These are phyloP conservation scores for Drosophila multiciliata DNA, from an alignment of 2,888 invertebrate species.

Conservation along the genomic window DNA sequence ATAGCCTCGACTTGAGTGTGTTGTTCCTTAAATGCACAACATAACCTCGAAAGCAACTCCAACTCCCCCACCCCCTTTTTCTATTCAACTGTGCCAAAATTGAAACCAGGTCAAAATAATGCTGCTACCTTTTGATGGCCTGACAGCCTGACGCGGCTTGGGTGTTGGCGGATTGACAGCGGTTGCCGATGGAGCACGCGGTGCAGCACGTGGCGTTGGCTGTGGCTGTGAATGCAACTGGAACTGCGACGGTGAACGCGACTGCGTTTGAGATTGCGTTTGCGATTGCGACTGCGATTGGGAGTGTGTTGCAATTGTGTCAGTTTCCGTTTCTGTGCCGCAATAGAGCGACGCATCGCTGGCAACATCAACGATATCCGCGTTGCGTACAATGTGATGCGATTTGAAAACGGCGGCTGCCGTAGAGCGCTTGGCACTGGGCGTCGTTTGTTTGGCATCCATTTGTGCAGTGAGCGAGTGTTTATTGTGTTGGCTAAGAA, in stretches of 20 bases:
- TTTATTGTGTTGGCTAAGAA: constrained; percentile 39
- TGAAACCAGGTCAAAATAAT: constrained; percentile 64
- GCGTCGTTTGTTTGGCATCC: constrained; percentile 69
- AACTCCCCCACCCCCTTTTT: not conserved
- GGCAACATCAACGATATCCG: constrained; percentile 84
- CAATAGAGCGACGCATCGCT: constrained; percentile 84
- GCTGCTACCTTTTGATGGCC: constrained; percentile 66
- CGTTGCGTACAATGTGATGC: constrained; percentile 73
- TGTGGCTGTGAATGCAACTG: constrained; percentile 57
- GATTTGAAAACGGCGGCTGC: constrained; percentile 68
- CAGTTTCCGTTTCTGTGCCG: constrained; percentile 60
- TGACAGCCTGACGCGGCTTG: constrained; percentile 83
- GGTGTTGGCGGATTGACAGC: constrained; percentile 82
- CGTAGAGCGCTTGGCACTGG: constrained; percentile 68
- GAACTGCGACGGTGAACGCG: not conserved
- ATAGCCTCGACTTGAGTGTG: not conserved
- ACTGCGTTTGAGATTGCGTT: constrained; percentile 19
- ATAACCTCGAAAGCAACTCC: not conserved
- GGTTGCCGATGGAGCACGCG: constrained; percentile 64
- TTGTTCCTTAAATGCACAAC: constrained; percentile 9
- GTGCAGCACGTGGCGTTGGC: constrained; percentile 83
- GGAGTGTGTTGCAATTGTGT: constrained; percentile 24
- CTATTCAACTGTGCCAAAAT: constrained; percentile 6
- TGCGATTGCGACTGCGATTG: constrained; percentile 24
- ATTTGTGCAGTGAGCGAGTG: constrained; percentile 51